These are phyloP conservation scores for Anguilla megastoma DNA, from an alignment of 2,797 vertebrate species.

Conservation along the genomic window DNA sequence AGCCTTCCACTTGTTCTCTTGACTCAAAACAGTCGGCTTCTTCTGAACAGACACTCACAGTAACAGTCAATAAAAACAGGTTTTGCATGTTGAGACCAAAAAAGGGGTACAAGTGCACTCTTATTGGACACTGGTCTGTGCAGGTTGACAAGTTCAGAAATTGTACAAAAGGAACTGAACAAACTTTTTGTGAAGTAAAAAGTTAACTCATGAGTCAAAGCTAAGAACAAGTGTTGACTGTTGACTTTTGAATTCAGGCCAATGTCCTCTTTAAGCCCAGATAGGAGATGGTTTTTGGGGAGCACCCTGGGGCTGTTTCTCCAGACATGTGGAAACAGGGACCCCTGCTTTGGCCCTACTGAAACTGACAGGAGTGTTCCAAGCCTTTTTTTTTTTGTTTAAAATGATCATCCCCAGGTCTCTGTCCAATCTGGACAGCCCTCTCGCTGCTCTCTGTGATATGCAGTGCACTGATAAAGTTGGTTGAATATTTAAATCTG, in stretches of 20 bases:
- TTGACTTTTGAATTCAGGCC: neutral
- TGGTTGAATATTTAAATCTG: neutral
- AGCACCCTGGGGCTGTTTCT: neutral
- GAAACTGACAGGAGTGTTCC: neutral
- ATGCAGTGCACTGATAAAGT: neutral
- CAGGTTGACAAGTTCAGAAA: neutral
- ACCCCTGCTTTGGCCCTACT: neutral
- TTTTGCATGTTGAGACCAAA: no score
- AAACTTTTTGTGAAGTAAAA: neutral
- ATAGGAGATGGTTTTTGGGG: neutral
- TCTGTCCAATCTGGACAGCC: neutral
- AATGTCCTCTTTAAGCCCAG: neutral
- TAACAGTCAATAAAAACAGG: no score
- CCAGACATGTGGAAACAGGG: neutral
- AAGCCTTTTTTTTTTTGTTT: neutral
- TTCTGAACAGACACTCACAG: no score
- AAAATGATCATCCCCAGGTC: neutral
- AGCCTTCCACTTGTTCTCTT: no score
- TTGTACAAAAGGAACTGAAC: neutral
- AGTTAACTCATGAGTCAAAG: neutral
- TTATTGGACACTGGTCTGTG: neutral
- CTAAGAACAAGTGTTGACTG: neutral
- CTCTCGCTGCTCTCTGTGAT: neutral
- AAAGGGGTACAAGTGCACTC: no score
- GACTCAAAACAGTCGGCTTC: no score